Conservation (phyloP, 1,140 invertebrate genomes). For the Drosophila melanogaster region Release_6_plus_ISO1_MT NC_004354.4:18462001-18462500, state of each 20-base stretch:
- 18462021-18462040: slow-evolving; percentile 91
- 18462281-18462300: slow-evolving; percentile 67
- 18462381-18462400: slow-evolving; percentile 5
- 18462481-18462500: slow-evolving; percentile 20
- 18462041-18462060: slow-evolving; percentile 88
- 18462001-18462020: slow-evolving; percentile 91
- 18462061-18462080: slow-evolving; percentile 89
- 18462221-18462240: slow-evolving; percentile 86
- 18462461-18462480: slow-evolving; percentile 48
- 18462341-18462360: slow-evolving; percentile 64
- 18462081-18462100: slow-evolving; percentile 88
- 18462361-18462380: slow-evolving; percentile 41
- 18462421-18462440: neutral
- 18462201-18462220: slow-evolving; percentile 88
- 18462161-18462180: slow-evolving; percentile 86
- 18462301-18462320: slow-evolving; percentile 70
- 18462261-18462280: slow-evolving; percentile 67
- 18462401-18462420: neutral
- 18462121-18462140: slow-evolving; percentile 88
- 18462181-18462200: slow-evolving; percentile 86
- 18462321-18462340: slow-evolving; percentile 76
- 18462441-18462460: neutral
- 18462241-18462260: slow-evolving; percentile 83
- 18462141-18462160: slow-evolving; percentile 87
- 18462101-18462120: slow-evolving; percentile 88